phyloP scores from a whole-genome alignment of 2,888 invertebrate genomes.

The Platypus cylindrus region DNA sequence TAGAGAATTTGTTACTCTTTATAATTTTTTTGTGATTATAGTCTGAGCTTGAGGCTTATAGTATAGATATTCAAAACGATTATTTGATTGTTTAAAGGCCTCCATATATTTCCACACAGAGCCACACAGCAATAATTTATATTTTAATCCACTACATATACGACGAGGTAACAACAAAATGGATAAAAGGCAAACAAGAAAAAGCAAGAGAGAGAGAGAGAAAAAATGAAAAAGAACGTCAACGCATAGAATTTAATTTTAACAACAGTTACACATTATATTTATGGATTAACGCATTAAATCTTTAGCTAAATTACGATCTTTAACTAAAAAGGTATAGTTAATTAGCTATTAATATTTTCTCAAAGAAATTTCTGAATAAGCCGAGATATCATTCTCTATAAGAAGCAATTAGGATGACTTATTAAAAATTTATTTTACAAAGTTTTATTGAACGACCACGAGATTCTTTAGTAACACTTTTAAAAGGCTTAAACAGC shows the following conservation, averaged over 20 bases:
- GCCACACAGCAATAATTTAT: constrained; percentile 4
- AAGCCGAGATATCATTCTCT: constrained; percentile 2
- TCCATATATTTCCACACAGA: background rate
- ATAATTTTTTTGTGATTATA: no score
- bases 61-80: constrained; percentile 2
- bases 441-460: constrained; percentile 11
- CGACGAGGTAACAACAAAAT: no score
- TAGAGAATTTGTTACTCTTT: no score
- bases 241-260: constrained; percentile 7
- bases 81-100: constrained; percentile 4
- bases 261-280: constrained; percentile 7
- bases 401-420: constrained; percentile 11
- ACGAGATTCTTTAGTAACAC: constrained; percentile 10
- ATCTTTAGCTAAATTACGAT: constrained; percentile 5
- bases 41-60: no score
- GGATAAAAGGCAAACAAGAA: no score
- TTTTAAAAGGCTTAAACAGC: constrained; percentile 4
- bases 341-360: constrained; percentile 13
- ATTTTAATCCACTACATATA: constrained; percentile 5
- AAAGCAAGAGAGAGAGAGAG: no score
- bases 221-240: background rate
- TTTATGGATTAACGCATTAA: constrained; percentile 9
- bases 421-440: constrained; percentile 15
- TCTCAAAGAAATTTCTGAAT: constrained; percentile 5
- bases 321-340: background rate